phyloP scores from a whole-genome alignment of 2,797 vertebrate species.

The Halcyon smyrnensis region DNA sequence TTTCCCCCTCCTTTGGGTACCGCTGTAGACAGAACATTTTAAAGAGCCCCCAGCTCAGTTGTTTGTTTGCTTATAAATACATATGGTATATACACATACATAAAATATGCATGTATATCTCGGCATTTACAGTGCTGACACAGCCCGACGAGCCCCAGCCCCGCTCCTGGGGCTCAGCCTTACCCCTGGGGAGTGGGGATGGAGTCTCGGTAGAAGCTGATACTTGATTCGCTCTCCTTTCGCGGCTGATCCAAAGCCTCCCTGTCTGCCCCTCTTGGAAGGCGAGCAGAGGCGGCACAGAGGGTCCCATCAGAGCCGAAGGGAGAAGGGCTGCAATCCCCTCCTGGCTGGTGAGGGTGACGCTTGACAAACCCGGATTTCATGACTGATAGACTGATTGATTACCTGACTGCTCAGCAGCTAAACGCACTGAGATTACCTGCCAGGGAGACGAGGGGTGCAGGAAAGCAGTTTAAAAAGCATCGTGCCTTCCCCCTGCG shows the following conservation, averaged over 20 bases:
- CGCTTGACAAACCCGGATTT: not conserved
- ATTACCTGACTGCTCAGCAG: not conserved
- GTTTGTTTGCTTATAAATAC: not conserved
- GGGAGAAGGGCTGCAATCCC: accelerated
- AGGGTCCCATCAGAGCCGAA: not conserved
- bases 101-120: not conserved
- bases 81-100: not conserved
- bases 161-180: not conserved
- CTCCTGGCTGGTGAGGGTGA: not conserved
- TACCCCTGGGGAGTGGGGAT: too few species aligned
- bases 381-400: not conserved
- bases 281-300: not conserved
- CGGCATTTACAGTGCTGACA: not conserved
- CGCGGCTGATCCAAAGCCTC: too few species aligned
- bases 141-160: not conserved
- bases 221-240: not conserved
- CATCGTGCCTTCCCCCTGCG: not conserved
- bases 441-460: not conserved
- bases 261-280: not conserved
- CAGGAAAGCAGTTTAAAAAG: too few species aligned
- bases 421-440: not conserved
- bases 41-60: not conserved
- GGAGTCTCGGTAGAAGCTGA: not conserved
- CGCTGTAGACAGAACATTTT: not conserved
- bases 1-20: not conserved